phyloP scores from a whole-genome alignment of 2,113 vertebrate species.

The Anoura caudifer region DNA sequence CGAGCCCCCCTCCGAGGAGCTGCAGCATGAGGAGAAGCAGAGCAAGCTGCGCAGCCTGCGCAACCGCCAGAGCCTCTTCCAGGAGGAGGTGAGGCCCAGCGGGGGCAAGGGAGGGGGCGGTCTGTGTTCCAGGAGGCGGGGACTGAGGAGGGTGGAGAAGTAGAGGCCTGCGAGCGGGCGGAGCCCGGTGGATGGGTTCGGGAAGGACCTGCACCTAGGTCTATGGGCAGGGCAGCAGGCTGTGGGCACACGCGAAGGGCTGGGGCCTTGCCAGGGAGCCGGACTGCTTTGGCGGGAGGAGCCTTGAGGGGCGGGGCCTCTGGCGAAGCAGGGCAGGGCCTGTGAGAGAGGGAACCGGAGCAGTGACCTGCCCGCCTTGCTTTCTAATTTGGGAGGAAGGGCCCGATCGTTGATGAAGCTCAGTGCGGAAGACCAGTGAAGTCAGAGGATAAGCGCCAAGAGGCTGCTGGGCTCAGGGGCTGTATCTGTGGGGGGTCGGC shows the following conservation, averaged over 20 bases:
- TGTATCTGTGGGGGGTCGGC: not conserved
- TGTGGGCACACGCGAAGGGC: accelerated
- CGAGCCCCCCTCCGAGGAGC: conserved; percentile 89
- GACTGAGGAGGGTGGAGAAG: not conserved
- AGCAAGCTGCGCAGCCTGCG: conserved; percentile 92
- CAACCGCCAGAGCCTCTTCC: conserved; percentile 94
- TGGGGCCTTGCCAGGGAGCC: no score
- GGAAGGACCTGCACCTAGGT: no score
- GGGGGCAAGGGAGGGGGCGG: accelerated
- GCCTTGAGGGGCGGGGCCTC: not conserved
- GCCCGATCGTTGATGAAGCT: no score
- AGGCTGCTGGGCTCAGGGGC: not conserved
- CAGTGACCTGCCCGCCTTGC: accelerated
- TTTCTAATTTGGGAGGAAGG: not conserved
- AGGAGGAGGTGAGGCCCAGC: conserved; percentile 86
- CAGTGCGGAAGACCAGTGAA: not conserved
- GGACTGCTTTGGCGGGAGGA: not conserved
- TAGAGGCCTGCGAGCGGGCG: not conserved
- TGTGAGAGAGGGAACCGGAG: accelerated
- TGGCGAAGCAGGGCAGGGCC: not conserved
- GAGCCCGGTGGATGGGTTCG: not conserved
- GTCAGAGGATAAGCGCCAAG: not conserved
- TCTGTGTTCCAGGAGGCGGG: accelerated
- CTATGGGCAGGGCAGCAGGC: accelerated
- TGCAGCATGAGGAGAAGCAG: conserved; percentile 95